phyloP scores from a whole-genome alignment of 2,113 vertebrate genomes.

The Sylvietta virens region DNA sequence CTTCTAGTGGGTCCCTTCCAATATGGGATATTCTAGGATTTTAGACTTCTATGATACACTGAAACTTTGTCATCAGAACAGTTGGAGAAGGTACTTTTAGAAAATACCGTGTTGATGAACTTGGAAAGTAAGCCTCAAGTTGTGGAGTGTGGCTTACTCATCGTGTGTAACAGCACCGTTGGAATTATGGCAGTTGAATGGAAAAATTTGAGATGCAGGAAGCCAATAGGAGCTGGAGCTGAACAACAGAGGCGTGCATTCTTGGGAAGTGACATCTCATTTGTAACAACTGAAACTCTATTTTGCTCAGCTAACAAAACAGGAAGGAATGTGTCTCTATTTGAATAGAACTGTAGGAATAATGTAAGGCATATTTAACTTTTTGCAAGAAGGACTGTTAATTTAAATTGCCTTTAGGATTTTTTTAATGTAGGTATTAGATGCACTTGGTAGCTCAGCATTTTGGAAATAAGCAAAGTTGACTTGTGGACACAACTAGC shows the following conservation, averaged over 20 bases:
- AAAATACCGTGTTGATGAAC: neutral
- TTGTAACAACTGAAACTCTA: conserved; percentile 28
- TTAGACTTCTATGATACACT: neutral
- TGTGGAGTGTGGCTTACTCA: conserved; percentile 5
- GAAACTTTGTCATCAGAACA: neutral
- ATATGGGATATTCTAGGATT: neutral
- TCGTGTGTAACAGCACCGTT: neutral
- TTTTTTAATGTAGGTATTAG: neutral
- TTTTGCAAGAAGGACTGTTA: neutral
- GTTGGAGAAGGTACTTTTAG: neutral
- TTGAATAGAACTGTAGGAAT: neutral
- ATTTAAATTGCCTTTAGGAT: neutral
- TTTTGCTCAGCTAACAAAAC: neutral
- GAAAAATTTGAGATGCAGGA: conserved; percentile 46
- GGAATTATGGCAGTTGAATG: neutral
- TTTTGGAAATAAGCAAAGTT: neutral
- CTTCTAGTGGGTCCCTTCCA: neutral
- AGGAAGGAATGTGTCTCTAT: conserved; percentile 27
- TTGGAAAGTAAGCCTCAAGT: neutral
- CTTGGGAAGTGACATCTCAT: conserved; percentile 41
- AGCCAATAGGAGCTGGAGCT: conserved; percentile 18
- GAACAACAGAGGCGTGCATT: conserved; percentile 19
- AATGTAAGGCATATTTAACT: neutral
- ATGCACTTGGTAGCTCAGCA: neutral
- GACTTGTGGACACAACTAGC: neutral